These are phyloP conservation scores for Euglossa dilemma DNA, from an alignment of 1,140 invertebrate species.

Conservation along the genomic window DNA sequence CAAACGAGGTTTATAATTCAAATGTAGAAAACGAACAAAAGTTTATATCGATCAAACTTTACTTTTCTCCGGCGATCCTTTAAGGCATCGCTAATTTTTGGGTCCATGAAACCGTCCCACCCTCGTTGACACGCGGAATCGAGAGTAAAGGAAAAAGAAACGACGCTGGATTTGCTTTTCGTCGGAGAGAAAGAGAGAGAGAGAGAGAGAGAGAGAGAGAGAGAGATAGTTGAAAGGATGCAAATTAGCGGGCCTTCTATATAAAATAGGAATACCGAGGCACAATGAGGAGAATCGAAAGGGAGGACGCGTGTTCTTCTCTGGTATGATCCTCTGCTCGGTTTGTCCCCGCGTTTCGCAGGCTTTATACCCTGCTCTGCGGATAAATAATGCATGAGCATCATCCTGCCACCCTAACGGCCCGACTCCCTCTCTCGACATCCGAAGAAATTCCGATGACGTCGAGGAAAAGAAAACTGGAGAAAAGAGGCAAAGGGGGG, in stretches of 20 bases:
- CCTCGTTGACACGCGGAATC: too few species aligned
- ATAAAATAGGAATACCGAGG: neutral
- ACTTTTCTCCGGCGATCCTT: too few species aligned
- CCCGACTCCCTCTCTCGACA: neutral
- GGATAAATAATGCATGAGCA: conserved; percentile 40
- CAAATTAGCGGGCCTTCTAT: neutral
- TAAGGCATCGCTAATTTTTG: too few species aligned
- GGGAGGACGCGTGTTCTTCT: neutral
- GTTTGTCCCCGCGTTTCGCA: neutral
- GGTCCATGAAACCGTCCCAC: too few species aligned
- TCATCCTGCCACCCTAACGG: neutral
- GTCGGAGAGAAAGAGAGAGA: too few species aligned
- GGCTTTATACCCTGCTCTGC: neutral
- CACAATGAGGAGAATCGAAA: neutral
- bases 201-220: too few species aligned
- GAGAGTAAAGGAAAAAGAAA: neutral
- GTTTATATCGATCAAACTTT: too few species aligned
- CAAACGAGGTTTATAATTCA: too few species aligned
- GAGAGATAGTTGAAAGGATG: neutral
- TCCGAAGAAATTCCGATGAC: neutral
- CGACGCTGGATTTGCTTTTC: neutral
- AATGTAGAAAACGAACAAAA: too few species aligned
- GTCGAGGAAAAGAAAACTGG: neutral
- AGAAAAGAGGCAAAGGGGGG: too few species aligned
- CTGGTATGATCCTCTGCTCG: conserved; percentile 1